Conservation (phyloP, 2,888 invertebrate species). For the Stenodema calcarata region DNA sequence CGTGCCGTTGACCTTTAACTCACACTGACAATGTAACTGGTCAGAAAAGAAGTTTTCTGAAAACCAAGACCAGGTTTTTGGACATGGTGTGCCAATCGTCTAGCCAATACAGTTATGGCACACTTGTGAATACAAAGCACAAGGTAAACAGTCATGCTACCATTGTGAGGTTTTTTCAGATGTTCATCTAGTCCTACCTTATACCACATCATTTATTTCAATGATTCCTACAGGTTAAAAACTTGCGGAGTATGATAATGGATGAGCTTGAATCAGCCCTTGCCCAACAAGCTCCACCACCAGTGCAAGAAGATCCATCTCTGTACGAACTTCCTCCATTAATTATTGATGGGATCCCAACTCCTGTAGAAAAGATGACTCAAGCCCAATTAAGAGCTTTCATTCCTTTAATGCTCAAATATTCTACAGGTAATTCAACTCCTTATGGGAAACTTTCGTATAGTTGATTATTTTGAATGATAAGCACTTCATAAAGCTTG, state of each 20-base stretch:
- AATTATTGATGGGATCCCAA: slow-evolving; percentile 96
- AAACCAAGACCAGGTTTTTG: too few relatives aligned
- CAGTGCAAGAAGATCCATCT: slow-evolving; percentile 86
- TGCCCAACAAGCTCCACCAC: slow-evolving; percentile 90
- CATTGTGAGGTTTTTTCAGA: too few relatives aligned
- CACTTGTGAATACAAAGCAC: too few relatives aligned
- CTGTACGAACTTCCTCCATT: slow-evolving; percentile 94
- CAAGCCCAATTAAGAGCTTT: slow-evolving; percentile 96
- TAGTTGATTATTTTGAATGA: not conserved
- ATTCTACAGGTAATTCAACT: slow-evolving; percentile 80
- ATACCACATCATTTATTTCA: too few relatives aligned
- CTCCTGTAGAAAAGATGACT: slow-evolving; percentile 98
- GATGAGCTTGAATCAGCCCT: slow-evolving; percentile 92
- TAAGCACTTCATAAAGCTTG: too few relatives aligned
- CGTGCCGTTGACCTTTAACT: too few relatives aligned
- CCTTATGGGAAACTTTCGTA: not conserved
- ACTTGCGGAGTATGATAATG: slow-evolving; percentile 89
- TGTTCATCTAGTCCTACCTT: too few relatives aligned
- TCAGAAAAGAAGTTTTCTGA: too few relatives aligned
- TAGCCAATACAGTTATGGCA: too few relatives aligned
- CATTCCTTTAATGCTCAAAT: slow-evolving; percentile 97
- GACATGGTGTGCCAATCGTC: too few relatives aligned
- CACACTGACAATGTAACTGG: too few relatives aligned
- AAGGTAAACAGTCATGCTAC: too few relatives aligned
- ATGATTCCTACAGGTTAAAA: slow-evolving; percentile 68